A percentile compares a stretch with the other conserved stretches of the same genome.
These are phyloP conservation scores for Solea solea DNA, from an alignment of 2,113 vertebrate genomes.

Conservation along the genomic window DNA sequence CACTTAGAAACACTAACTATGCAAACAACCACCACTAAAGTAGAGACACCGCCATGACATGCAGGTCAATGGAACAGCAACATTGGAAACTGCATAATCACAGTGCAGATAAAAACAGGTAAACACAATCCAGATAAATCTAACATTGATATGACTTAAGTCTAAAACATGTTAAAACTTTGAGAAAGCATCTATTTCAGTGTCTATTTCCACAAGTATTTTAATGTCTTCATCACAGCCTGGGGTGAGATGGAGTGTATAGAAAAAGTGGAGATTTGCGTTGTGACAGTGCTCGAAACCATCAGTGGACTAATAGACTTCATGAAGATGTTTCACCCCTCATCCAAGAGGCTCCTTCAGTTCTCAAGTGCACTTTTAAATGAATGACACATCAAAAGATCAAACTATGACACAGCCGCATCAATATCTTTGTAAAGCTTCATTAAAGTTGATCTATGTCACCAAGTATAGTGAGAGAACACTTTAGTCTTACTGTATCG, in stretches of 20 bases:
- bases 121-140: constrained; percentile 62
- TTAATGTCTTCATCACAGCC: no score
- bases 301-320: no score
- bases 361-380: background rate
- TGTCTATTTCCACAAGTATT: no score
- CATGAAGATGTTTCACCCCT: no score
- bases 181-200: background rate
- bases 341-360: no score
- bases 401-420: background rate
- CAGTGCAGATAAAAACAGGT: constrained; percentile 63
- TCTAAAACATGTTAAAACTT: constrained; percentile 16
- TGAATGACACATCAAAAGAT: background rate
- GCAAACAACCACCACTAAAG: constrained; percentile 74
- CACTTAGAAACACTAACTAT: constrained; percentile 76
- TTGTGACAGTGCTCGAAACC: no score
- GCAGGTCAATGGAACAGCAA: constrained; percentile 59
- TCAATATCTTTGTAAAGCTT: background rate
- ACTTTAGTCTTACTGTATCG: background rate
- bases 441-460: background rate
- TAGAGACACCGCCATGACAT: constrained; percentile 72
- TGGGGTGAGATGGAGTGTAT: no score
- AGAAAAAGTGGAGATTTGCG: no score
- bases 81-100: constrained; percentile 68
- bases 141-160: constrained; percentile 7
- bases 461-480: background rate